Evolutionary conservation across 1,140 invertebrate genomes (phyloP).

Genomic region (Drusus annulatus): DNA sequence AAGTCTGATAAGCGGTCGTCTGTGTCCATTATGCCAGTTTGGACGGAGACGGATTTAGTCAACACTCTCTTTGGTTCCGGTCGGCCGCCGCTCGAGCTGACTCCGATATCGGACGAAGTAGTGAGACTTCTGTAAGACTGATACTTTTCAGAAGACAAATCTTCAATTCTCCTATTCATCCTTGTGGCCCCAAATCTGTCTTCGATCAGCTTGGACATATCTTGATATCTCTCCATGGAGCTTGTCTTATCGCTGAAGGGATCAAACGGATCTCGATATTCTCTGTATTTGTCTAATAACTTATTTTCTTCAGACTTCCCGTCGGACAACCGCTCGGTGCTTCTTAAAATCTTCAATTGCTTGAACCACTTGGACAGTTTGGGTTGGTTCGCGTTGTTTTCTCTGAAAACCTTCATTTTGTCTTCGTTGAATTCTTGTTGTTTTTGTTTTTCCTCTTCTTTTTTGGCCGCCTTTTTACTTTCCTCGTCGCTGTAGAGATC

Average conservation of each 20-base stretch:
- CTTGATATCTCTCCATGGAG: conserved; percentile 74
- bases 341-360: conserved; percentile 69
- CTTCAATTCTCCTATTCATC: conserved; percentile 63
- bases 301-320: conserved; percentile 66
- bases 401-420: conserved; percentile 74
- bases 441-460: conserved; percentile 61
- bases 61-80: conserved; percentile 69
- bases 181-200: conserved; percentile 72
- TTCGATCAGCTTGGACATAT: conserved; percentile 75
- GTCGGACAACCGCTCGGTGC: conserved; percentile 66
- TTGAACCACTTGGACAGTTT: conserved; percentile 76
- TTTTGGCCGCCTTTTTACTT: conserved; percentile 62
- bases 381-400: conserved; percentile 66
- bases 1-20: conserved; percentile 69
- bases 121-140: conserved; percentile 70
- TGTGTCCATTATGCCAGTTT: conserved; percentile 69
- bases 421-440: conserved; percentile 68
- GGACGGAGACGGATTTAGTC: conserved; percentile 70
- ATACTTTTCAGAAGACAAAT: conserved; percentile 67
- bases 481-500: conserved; percentile 70
- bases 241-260: conserved; percentile 69
- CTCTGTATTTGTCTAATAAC: conserved; percentile 64
- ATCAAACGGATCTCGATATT: conserved; percentile 70
- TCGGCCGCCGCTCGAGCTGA: conserved; percentile 65
- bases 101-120: conserved; percentile 70